Evolutionary conservation across 2,888 invertebrate species (phyloP).

Genomic region (Elgonia sp.): DNA sequence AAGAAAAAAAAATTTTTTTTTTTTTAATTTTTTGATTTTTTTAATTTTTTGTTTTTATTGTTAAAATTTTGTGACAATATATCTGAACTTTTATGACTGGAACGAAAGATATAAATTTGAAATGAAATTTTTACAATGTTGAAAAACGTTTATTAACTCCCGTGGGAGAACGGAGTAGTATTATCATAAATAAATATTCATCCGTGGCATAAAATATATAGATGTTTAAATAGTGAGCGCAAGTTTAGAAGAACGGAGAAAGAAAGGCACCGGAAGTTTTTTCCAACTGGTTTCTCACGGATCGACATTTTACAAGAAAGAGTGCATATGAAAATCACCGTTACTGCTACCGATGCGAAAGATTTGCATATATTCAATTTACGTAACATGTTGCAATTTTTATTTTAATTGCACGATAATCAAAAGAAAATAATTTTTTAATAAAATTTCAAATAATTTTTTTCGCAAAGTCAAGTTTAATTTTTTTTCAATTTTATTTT

Average conservation of each 20-base stretch:
- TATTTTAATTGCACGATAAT: not conserved
- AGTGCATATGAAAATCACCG: constrained; percentile 75
- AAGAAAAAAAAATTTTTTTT: too few relatives aligned
- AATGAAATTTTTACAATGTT: not conserved
- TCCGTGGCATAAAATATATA: not conserved
- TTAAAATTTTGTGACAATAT: too few relatives aligned
- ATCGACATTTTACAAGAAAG: constrained; percentile 70
- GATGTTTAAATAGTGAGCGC: constrained; percentile 14
- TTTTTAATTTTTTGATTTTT: too few relatives aligned
- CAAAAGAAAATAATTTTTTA: too few relatives aligned
- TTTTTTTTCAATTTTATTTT: not conserved
- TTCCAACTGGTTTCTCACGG: constrained; percentile 72
- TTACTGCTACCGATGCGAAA: constrained; percentile 61
- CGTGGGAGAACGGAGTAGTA: not conserved
- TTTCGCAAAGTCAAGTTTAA: not conserved
- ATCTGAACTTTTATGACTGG: too few relatives aligned
- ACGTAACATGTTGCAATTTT: constrained; percentile 22
- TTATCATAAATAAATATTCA: constrained; percentile 57
- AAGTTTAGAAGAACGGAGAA: constrained; percentile 40
- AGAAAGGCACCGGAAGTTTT: constrained; percentile 67
- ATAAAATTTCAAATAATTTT: too few relatives aligned
- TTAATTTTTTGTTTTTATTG: too few relatives aligned
- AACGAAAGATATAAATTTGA: not conserved
- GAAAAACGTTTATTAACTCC: not conserved
- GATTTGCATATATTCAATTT: constrained; percentile 54